phyloP scores from a whole-genome alignment of 1,140 invertebrate genomes.

The Aphis gossypii region DNA sequence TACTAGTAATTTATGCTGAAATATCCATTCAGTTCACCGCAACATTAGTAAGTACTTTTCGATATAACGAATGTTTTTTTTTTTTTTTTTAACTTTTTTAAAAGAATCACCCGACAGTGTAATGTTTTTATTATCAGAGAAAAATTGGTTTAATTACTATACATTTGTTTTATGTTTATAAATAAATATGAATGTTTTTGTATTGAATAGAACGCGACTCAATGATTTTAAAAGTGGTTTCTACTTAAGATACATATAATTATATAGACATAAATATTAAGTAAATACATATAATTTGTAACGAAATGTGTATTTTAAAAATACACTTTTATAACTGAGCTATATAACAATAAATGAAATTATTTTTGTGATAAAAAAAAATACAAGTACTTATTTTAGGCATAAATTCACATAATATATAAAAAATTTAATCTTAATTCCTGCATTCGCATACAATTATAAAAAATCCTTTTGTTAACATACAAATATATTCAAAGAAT shows the following conservation, averaged over 20 bases:
- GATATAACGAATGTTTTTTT: neutral
- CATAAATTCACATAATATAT: neutral
- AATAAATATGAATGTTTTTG: neutral
- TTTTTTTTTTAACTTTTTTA: neutral
- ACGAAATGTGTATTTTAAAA: neutral
- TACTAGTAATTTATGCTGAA: neutral
- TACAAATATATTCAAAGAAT: neutral
- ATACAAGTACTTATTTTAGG: neutral
- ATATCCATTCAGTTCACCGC: neutral
- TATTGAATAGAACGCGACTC: neutral
- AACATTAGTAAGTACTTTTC: neutral
- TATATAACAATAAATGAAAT: neutral
- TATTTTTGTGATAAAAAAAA: neutral
- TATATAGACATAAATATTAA: neutral
- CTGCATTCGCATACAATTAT: neutral
- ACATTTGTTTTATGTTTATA: neutral
- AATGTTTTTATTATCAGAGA: neutral
- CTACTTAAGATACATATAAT: neutral
- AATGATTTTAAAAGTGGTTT: neutral
- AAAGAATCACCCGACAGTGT: neutral
- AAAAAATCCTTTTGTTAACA: neutral
- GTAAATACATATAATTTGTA: neutral
- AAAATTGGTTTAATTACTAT: neutral
- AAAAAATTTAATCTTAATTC: neutral
- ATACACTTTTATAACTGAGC: neutral